Conservation (phyloP, 2,797 vertebrate genomes). For the Prunella strophiata region DNA sequence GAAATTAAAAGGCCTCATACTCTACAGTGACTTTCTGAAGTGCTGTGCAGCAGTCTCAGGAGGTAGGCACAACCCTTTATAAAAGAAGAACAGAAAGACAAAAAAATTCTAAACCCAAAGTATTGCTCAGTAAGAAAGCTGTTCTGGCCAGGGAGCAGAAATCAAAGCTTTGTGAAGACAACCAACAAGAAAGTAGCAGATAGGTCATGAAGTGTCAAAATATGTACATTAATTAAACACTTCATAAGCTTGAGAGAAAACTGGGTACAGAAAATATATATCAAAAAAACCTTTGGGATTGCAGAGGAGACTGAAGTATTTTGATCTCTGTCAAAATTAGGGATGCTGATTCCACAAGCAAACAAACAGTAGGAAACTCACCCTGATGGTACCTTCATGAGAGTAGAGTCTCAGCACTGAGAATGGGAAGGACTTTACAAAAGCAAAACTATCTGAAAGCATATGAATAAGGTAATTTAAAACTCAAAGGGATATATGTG, state of each 20-base stretch:
- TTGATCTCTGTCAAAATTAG: not conserved
- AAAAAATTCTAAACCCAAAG: not conserved
- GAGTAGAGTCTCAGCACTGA: not conserved
- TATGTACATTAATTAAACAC: not conserved
- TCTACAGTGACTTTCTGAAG: not conserved
- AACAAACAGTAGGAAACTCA: not conserved
- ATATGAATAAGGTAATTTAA: not conserved
- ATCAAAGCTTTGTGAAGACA: not conserved
- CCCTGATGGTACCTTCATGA: not conserved
- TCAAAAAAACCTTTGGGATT: not conserved
- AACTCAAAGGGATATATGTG: not conserved
- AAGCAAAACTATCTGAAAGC: not conserved
- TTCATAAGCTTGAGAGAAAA: not conserved
- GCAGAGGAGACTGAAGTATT: not conserved
- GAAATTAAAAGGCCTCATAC: not conserved
- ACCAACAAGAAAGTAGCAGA: not conserved
- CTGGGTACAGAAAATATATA: not conserved
- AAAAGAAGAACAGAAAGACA: not conserved
- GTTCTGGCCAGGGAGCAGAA: not conserved
- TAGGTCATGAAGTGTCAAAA: not conserved
- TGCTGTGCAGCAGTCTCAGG: not conserved
- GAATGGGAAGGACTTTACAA: not conserved
- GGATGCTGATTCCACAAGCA: not conserved
- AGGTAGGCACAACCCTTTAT: not conserved
- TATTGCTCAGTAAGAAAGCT: not conserved